Conservation (phyloP, 1,140 invertebrate genomes). For the Maconellicoccus hirsutus region DNA sequence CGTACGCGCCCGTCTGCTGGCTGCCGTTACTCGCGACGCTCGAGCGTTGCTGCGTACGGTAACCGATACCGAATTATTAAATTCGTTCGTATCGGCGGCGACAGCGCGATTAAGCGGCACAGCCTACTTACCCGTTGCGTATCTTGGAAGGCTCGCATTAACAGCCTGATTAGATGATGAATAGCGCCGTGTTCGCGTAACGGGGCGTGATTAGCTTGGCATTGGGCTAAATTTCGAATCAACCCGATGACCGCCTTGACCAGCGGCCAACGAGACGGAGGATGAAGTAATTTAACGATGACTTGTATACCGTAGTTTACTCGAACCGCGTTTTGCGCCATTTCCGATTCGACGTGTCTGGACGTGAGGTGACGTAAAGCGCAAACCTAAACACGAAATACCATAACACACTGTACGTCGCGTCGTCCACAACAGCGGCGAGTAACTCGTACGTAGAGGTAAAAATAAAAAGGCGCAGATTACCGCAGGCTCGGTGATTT, state of each 20-base stretch:
- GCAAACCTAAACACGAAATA: conserved; percentile 50
- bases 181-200: conserved; percentile 88
- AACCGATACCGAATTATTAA: conserved; percentile 25
- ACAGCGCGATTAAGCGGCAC: background rate
- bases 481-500: conserved; percentile 92
- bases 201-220: conserved; percentile 87
- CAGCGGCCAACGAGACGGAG: conserved; percentile 83
- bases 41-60: conserved; percentile 49
- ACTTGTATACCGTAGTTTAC: conserved; percentile 84
- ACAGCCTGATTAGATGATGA: conserved; percentile 79
- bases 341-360: conserved; percentile 85
- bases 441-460: too few relatives aligned
- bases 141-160: conserved; percentile 85
- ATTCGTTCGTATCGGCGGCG: too few relatives aligned
- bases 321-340: conserved; percentile 92
- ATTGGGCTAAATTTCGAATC: conserved; percentile 91
- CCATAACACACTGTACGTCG: background rate
- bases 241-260: conserved; percentile 93
- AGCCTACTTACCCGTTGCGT: conserved; percentile 50
- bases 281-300: conserved; percentile 88
- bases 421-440: too few relatives aligned
- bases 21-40: conserved; percentile 56
- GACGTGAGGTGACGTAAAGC: conserved; percentile 91
- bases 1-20: conserved; percentile 57
- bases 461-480: conserved; percentile 15